A percentile compares a stretch with the other conserved stretches of the same genome.
Evolutionary conservation across 2,797 vertebrate genomes (phyloP).

Genomic region (Spinus pinus): DNA sequence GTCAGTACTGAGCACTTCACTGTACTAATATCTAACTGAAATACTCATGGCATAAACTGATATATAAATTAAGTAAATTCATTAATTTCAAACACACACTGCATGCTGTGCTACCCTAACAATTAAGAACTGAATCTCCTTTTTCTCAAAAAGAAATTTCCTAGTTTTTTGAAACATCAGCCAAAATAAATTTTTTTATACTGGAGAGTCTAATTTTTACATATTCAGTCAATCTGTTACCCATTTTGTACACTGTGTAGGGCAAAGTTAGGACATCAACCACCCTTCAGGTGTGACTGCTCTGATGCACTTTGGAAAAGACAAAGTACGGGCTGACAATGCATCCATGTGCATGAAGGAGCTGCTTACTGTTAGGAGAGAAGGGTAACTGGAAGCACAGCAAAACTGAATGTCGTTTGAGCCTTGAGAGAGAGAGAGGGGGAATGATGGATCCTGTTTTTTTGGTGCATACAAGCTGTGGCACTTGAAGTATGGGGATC

Average conservation of each 20-base stretch:
- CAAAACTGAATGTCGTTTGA: background rate
- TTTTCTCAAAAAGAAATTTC: background rate
- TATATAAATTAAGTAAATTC: background rate
- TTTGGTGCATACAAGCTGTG: background rate
- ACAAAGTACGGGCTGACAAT: background rate
- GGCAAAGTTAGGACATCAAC: background rate
- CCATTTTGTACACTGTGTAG: background rate
- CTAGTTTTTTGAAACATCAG: background rate
- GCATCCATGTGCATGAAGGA: background rate
- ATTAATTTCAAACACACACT: background rate
- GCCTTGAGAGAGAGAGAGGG: background rate
- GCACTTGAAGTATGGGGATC: background rate
- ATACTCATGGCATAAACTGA: background rate
- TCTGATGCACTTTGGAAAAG: background rate
- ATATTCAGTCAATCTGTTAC: background rate
- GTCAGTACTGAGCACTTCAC: background rate
- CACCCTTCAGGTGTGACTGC: background rate
- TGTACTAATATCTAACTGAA: background rate
- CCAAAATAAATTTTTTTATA: background rate
- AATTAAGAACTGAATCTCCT: background rate
- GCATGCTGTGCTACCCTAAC: background rate
- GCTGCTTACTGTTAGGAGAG: background rate
- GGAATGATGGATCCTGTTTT: background rate
- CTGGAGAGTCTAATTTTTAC: background rate
- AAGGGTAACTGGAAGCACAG: background rate